Percentiles rank a stretch among this genome's conserved stretches.
These are phyloP conservation scores for Engystomops pustulosus DNA, from an alignment of 2,113 vertebrate species.

Conservation along the genomic window DNA sequence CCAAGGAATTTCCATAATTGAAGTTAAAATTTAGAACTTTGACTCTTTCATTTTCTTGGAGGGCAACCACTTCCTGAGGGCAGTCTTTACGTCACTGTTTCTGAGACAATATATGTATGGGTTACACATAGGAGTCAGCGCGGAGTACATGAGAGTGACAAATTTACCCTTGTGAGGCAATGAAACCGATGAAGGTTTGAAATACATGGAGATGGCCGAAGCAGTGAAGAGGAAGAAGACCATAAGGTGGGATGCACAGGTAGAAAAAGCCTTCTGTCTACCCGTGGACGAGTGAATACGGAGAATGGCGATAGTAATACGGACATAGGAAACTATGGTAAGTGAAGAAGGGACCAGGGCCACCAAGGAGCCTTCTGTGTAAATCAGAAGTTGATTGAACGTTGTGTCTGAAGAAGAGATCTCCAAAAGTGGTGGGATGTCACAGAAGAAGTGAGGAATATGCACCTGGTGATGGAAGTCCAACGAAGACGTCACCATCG, in stretches of 20 bases:
- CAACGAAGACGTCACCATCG: background rate
- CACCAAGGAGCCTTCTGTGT: background rate
- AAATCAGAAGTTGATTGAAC: constrained; percentile 20
- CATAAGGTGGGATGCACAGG: constrained; percentile 35
- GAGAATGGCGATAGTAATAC: constrained; percentile 26
- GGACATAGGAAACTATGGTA: constrained; percentile 21
- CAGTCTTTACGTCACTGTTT: constrained; percentile 47
- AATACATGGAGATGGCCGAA: constrained; percentile 36
- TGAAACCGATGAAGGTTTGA: background rate
- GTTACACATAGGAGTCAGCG: constrained; percentile 48
- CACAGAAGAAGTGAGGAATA: constrained; percentile 49
- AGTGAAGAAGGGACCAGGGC: constrained; percentile 12
- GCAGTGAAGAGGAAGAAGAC: constrained; percentile 25
- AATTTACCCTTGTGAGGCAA: background rate
- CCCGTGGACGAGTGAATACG: constrained; percentile 23
- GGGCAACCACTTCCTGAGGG: background rate
- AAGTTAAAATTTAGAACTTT: too few relatives aligned
- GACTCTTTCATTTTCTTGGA: background rate
- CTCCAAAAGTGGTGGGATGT: constrained; percentile 37
- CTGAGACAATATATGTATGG: constrained; percentile 57
- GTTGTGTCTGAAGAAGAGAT: constrained; percentile 18
- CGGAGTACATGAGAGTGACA: constrained; percentile 46
- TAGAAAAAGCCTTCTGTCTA: constrained; percentile 50
- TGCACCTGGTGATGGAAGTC: background rate
- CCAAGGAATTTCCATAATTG: too few relatives aligned